Percentiles rank a stretch among this genome's conserved stretches.
phyloP scores from a whole-genome alignment of 2,888 invertebrate species.

The Aspidiotus destructor region DNA sequence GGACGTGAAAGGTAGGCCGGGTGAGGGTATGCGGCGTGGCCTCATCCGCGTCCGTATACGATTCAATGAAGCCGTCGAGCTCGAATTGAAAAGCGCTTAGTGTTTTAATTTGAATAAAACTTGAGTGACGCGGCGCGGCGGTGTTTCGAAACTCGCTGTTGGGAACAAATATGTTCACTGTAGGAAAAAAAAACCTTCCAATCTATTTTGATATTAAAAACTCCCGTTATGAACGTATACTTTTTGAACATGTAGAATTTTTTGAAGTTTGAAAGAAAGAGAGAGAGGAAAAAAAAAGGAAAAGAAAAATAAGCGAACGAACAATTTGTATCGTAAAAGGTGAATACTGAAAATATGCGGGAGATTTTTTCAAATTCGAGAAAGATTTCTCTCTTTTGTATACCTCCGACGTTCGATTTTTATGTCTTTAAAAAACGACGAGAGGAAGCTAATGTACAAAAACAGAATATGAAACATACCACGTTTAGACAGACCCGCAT shows the following conservation, averaged over 20 bases:
- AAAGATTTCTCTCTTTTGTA: too few species aligned
- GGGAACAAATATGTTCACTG: slow-evolving; percentile 31
- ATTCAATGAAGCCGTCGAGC: slow-evolving; percentile 34
- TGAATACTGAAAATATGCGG: too few species aligned
- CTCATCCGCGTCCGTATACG: slow-evolving; percentile 24
- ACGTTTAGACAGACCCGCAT: too few species aligned
- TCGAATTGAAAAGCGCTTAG: slow-evolving; percentile 37
- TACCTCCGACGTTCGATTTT: too few species aligned
- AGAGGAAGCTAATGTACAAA: too few species aligned
- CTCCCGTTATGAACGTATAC: neutral
- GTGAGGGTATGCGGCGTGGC: slow-evolving; percentile 21
- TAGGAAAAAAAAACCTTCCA: neutral
- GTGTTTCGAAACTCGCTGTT: slow-evolving; percentile 21
- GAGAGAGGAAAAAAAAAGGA: neutral
- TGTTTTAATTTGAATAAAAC: slow-evolving; percentile 36
- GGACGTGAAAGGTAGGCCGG: slow-evolving; percentile 13
- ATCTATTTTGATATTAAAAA: too few species aligned
- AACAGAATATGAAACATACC: too few species aligned
- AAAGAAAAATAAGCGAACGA: too few species aligned
- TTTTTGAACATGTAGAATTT: too few species aligned
- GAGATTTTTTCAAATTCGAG: too few species aligned
- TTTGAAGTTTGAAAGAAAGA: slow-evolving; percentile 1
- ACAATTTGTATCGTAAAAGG: too few species aligned
- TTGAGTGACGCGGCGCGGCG: slow-evolving; percentile 14
- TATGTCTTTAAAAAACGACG: too few species aligned